These are phyloP conservation scores for Monodelphis domestica DNA, from an alignment of 2,797 vertebrate species.

Conservation along the genomic window DNA sequence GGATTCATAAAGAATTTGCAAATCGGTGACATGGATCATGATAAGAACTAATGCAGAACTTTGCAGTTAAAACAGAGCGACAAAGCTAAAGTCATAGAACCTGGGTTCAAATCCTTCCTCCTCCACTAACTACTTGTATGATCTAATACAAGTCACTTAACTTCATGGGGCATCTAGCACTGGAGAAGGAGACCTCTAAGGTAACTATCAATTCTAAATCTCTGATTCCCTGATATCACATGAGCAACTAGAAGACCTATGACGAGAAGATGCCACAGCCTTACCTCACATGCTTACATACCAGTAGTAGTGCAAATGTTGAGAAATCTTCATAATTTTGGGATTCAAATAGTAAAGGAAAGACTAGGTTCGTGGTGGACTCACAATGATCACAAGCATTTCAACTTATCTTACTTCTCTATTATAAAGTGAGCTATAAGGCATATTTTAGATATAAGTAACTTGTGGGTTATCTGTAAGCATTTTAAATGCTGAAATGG, in stretches of 20 bases:
- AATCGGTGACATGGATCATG: conserved; percentile 3
- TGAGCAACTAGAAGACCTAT: conserved; percentile 24
- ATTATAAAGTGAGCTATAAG: conserved; percentile 9
- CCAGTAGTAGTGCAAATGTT: conserved; percentile 18
- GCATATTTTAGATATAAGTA: conserved; percentile 50
- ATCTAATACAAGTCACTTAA: too few relatives aligned
- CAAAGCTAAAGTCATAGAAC: too few relatives aligned
- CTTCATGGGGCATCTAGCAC: too few relatives aligned
- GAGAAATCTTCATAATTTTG: neutral
- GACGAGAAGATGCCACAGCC: conserved; percentile 43
- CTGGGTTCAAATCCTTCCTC: too few relatives aligned
- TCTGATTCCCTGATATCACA: neutral
- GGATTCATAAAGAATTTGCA: conserved; percentile 30
- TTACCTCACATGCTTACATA: conserved; percentile 50
- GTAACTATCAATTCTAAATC: too few relatives aligned
- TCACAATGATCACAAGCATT: conserved; percentile 61
- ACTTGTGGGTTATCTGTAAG: conserved; percentile 70
- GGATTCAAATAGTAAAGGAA: conserved; percentile 56
- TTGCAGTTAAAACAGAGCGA: neutral
- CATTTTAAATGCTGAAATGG: conserved; percentile 67
- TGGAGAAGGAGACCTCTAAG: too few relatives aligned
- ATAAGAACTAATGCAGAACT: conserved; percentile 48
- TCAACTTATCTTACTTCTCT: neutral
- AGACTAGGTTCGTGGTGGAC: conserved; percentile 50
- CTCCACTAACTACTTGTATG: too few relatives aligned